These are phyloP conservation scores for Numenius arquata DNA, from an alignment of 2,113 vertebrate genomes.

Conservation along the genomic window DNA sequence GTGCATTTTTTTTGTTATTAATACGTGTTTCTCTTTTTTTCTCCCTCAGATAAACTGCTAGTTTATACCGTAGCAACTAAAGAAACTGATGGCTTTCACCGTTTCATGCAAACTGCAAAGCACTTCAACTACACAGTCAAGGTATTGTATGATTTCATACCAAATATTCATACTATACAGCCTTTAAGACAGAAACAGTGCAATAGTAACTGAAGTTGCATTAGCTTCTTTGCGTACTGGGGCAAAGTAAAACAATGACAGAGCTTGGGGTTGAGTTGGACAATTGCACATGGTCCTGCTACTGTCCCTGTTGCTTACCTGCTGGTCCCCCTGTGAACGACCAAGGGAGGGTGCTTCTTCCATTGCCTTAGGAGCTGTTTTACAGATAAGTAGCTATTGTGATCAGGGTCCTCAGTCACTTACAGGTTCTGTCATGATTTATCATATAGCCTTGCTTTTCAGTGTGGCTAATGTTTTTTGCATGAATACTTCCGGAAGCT, in stretches of 20 bases:
- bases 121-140: conserved; percentile 96
- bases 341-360: background rate
- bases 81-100: conserved; percentile 90
- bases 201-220: background rate
- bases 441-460: background rate
- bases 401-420: background rate
- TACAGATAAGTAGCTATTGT: background rate
- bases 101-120: conserved; percentile 90
- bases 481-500: background rate
- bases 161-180: background rate
- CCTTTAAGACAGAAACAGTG: background rate
- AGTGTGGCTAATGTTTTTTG: background rate
- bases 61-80: conserved; percentile 91
- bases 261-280: background rate
- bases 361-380: background rate
- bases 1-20: background rate
- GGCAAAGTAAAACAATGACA: background rate
- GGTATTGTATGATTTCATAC: conserved; percentile 71
- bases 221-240: background rate
- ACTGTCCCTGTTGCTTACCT: background rate
- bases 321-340: background rate
- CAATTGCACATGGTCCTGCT: background rate
- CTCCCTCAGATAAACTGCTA: conserved; percentile 86
- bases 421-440: background rate
- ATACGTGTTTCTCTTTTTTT: conserved; percentile 20